phyloP scores from a whole-genome alignment of 2,888 invertebrate species.

The Rhagium mordax region DNA sequence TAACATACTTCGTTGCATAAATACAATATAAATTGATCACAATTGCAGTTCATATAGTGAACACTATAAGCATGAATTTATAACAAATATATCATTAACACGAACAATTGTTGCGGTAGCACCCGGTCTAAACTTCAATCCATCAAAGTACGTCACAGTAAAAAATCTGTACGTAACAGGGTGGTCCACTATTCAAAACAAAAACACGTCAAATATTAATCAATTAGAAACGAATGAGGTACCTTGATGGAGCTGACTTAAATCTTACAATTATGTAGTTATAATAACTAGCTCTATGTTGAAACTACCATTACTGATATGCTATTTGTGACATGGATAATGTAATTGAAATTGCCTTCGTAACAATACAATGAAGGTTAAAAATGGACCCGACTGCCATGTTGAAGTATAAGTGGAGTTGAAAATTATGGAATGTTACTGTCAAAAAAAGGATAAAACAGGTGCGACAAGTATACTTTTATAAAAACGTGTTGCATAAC shows the following conservation, averaged over 20 bases:
- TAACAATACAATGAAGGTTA: constrained; percentile 33
- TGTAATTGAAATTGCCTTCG: constrained; percentile 36
- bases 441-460: background rate
- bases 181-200: constrained; percentile 58
- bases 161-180: constrained; percentile 49
- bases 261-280: constrained; percentile 44
- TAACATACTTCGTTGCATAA: constrained; percentile 65
- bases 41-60: constrained; percentile 71
- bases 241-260: constrained; percentile 28
- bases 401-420: background rate
- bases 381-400: constrained; percentile 36
- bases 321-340: constrained; percentile 66
- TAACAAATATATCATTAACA: constrained; percentile 63
- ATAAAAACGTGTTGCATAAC: constrained; percentile 22
- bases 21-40: constrained; percentile 68
- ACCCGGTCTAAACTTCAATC: constrained; percentile 65
- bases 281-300: constrained; percentile 51
- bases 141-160: constrained; percentile 50
- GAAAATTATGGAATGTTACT: constrained; percentile 1
- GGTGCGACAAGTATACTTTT: constrained; percentile 5
- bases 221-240: constrained; percentile 37
- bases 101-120: constrained; percentile 67
- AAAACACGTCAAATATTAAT: constrained; percentile 31
- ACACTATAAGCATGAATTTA: constrained; percentile 69
- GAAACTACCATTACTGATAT: constrained; percentile 64